Percentiles rank a stretch among this genome's conserved stretches.
Evolutionary conservation across 2,797 vertebrate genomes (phyloP).

Genomic region (Xiphophorus birchmanni): DNA sequence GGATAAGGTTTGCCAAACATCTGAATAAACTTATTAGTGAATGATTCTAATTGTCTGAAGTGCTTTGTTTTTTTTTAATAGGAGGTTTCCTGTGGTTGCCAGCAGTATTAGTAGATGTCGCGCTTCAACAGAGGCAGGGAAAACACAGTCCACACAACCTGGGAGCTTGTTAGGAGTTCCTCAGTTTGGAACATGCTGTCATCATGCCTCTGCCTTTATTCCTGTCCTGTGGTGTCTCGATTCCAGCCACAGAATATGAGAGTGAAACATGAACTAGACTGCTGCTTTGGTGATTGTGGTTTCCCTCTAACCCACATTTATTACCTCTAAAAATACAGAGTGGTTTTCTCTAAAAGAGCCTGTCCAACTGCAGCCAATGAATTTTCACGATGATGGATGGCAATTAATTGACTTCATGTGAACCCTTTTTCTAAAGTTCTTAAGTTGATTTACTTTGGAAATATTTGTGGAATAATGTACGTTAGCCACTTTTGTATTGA

Average conservation of each 20-base stretch:
- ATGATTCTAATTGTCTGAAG: constrained; percentile 20
- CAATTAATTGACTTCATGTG: constrained; percentile 33
- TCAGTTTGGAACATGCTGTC: constrained; percentile 54
- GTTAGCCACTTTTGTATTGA: constrained; percentile 10
- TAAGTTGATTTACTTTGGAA: constrained; percentile 3
- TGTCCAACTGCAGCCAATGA: constrained; percentile 62
- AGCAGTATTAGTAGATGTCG: constrained; percentile 5
- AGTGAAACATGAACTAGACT: constrained; percentile 76
- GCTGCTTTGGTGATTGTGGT: constrained; percentile 55
- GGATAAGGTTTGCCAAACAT: constrained; percentile 20
- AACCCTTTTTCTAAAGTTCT: constrained; percentile 28
- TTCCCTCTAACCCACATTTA: constrained; percentile 77
- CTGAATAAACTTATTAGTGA: constrained; percentile 22
- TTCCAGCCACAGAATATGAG: constrained; percentile 51
- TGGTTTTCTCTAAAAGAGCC: constrained; percentile 72
- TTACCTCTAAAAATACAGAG: constrained; percentile 80
- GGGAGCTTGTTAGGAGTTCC: constrained; percentile 35
- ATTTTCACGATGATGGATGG: constrained; percentile 43
- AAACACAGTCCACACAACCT: constrained; percentile 30
- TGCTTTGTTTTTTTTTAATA: constrained; percentile 11
- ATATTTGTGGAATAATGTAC: constrained; percentile 6
- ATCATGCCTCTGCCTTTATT: constrained; percentile 52
- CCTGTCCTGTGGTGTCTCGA: constrained; percentile 55
- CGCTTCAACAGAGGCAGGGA: constrained; percentile 18
- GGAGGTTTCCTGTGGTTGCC: constrained; percentile 5